A percentile compares a stretch with the other conserved stretches of the same genome.
phyloP scores from a whole-genome alignment of 53 echinoderm and acorn worm species.

The Echinometra lucunter region DNA sequence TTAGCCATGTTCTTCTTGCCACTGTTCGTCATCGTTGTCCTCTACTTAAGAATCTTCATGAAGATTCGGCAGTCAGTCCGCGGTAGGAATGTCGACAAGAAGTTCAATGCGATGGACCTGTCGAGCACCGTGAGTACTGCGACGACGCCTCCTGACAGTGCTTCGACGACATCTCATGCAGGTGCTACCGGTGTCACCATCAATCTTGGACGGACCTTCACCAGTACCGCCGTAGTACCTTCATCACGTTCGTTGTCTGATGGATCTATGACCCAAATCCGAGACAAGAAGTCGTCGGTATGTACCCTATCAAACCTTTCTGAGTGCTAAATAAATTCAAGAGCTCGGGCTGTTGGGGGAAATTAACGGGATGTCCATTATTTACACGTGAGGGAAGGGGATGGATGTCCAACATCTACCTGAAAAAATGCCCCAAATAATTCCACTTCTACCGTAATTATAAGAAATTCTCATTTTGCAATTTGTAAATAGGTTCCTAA shows the following conservation, averaged over 20 bases:
- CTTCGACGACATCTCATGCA: background rate
- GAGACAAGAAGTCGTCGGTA: background rate
- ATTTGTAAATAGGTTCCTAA: too few relatives aligned
- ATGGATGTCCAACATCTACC: too few relatives aligned
- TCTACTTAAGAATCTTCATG: constrained; percentile 26
- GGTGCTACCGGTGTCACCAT: background rate
- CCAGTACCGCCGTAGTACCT: background rate
- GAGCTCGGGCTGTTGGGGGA: too few relatives aligned
- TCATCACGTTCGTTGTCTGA: background rate
- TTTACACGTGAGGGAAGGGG: too few relatives aligned
- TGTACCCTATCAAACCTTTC: background rate
- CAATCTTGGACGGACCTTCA: background rate
- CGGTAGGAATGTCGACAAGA: constrained; percentile 35
- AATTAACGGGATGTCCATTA: too few relatives aligned
- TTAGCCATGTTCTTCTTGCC: constrained; percentile 21
- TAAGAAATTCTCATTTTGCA: too few relatives aligned
- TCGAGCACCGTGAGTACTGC: background rate
- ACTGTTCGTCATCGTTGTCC: constrained; percentile 29
- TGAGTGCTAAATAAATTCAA: too few relatives aligned
- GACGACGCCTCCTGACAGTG: background rate
- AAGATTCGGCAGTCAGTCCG: constrained; percentile 22
- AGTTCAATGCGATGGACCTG: background rate
- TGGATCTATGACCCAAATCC: background rate
- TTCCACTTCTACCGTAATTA: too few relatives aligned
- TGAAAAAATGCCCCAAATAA: too few relatives aligned